phyloP scores from a whole-genome alignment of 2,113 vertebrate species.

The Stegostoma tigrinum region DNA sequence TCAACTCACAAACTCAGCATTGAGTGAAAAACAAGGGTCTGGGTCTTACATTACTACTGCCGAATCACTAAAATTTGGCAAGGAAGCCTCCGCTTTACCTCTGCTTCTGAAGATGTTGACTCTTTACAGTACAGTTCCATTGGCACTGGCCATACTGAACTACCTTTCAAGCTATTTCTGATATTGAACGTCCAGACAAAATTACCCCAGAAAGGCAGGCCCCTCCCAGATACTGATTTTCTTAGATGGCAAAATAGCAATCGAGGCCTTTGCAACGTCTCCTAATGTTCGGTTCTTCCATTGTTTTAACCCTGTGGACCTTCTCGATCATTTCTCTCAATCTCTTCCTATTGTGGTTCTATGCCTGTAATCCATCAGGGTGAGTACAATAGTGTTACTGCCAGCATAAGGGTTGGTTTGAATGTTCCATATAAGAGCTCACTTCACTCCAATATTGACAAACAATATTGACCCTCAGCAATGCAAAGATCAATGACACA shows the following conservation, averaged over 20 bases:
- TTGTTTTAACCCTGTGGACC: neutral
- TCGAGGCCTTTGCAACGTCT: neutral
- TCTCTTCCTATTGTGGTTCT: neutral
- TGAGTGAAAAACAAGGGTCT: too few species aligned
- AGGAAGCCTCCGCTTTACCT: neutral
- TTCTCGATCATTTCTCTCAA: neutral
- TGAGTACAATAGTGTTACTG: neutral
- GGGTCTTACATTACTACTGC: too few species aligned
- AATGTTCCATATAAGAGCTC: neutral
- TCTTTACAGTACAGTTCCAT: neutral
- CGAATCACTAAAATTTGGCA: too few species aligned
- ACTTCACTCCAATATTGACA: neutral
- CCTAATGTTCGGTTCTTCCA: neutral
- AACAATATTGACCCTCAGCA: neutral
- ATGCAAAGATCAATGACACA: neutral
- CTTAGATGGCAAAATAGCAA: neutral
- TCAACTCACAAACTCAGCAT: too few species aligned
- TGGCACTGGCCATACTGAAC: neutral
- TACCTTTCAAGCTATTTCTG: neutral
- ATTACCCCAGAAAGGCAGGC: neutral
- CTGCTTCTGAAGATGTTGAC: neutral
- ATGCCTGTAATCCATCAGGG: neutral
- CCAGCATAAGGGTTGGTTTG: neutral
- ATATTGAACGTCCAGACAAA: neutral
- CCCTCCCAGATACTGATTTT: neutral